Percentiles rank a stretch among this genome's conserved stretches.
Conservation (phyloP, 2,888 invertebrate species). For the Apamea crenata region DNA sequence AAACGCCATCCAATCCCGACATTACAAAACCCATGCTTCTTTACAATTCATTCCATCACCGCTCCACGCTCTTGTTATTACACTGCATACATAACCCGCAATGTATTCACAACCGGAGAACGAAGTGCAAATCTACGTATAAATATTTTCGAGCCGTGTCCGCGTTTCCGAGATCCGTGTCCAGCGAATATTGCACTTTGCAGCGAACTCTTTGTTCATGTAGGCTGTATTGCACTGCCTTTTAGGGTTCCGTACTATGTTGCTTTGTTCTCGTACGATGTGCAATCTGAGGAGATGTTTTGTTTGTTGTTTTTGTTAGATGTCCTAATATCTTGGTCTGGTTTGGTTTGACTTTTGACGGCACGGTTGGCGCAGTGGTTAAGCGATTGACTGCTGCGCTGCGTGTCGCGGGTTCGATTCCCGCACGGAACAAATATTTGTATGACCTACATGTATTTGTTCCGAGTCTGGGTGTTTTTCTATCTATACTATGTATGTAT, state of each 20-base stretch:
- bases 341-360: background rate
- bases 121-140: slow-evolving; percentile 32
- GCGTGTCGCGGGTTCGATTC: no score
- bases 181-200: slow-evolving; percentile 75
- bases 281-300: slow-evolving; percentile 56
- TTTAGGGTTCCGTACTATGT: slow-evolving; percentile 46
- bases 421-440: no score
- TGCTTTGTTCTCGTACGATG: slow-evolving; percentile 53
- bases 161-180: slow-evolving; percentile 61
- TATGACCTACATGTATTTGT: no score
- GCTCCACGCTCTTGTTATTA: slow-evolving; percentile 16
- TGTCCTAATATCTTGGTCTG: slow-evolving; percentile 3
- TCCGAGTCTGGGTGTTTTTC: no score
- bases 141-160: slow-evolving; percentile 60
- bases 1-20: background rate
- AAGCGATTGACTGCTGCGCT: no score
- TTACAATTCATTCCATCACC: slow-evolving; percentile 44
- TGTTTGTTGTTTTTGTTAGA: slow-evolving; percentile 41
- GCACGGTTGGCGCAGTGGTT: no score
- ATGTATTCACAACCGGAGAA: slow-evolving; percentile 45
- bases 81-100: slow-evolving; percentile 20
- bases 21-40: slow-evolving; percentile 8
- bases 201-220: slow-evolving; percentile 74
- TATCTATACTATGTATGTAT: no score
- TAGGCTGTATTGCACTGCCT: slow-evolving; percentile 67